Evolutionary conservation across 2,797 vertebrate species (phyloP).

Genomic region (Acanthurus lineatus): DNA sequence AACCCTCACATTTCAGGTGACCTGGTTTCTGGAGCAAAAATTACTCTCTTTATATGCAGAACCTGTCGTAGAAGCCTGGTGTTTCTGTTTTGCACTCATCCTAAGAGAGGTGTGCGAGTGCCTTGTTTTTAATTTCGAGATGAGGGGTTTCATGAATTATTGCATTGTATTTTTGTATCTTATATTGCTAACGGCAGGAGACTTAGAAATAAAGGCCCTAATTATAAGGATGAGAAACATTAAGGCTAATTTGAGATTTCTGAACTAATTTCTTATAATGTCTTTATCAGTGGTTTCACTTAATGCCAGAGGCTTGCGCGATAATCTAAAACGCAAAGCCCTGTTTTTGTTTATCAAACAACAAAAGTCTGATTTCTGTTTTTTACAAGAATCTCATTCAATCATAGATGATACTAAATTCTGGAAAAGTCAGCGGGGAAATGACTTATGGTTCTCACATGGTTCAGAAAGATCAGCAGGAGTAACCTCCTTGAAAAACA

Average conservation of each 20-base stretch:
- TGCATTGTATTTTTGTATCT: neutral
- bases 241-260: neutral
- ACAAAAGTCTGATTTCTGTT: neutral
- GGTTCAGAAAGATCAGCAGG: neutral
- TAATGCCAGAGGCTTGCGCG: neutral
- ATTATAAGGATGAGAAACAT: neutral
- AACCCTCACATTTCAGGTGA: neutral
- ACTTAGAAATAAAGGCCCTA: neutral
- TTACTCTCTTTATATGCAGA: neutral
- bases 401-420: neutral
- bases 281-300: constrained; percentile 1
- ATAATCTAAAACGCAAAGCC: neutral
- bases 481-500: constrained; percentile 2
- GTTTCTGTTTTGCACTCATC: neutral
- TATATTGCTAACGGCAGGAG: neutral
- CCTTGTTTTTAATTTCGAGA: neutral
- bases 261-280: neutral
- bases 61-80: neutral
- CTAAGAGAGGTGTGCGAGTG: constrained; percentile 2
- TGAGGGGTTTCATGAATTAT: neutral
- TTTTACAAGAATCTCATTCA: neutral
- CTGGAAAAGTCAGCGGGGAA: neutral
- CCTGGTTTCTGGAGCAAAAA: neutral
- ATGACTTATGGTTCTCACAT: neutral
- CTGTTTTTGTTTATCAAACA: neutral